Percentiles rank a stretch among this genome's conserved stretches.
Evolutionary conservation across 2,113 vertebrate genomes (phyloP).

Genomic region (Pangasianodon hypophthalmus): DNA sequence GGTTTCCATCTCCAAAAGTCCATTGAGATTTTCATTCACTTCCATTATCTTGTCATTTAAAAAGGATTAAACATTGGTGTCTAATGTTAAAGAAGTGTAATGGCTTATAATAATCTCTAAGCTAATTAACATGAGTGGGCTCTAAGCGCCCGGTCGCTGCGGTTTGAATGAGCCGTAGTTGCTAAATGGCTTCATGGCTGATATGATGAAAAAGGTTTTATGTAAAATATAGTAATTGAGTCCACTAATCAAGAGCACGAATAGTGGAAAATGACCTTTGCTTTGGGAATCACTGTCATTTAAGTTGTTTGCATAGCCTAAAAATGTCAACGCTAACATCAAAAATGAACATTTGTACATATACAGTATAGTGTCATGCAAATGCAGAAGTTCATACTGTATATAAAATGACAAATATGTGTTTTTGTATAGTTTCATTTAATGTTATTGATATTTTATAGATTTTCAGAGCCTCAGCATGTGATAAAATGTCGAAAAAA

Average conservation of each 20-base stretch:
- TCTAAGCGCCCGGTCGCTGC: conserved; percentile 54
- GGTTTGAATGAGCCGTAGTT: conserved; percentile 65
- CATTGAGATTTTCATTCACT: conserved; percentile 70
- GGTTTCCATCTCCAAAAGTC: conserved; percentile 70
- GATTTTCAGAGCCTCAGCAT: too few relatives aligned
- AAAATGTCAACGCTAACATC: neutral
- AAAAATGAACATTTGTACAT: neutral
- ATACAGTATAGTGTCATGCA: neutral
- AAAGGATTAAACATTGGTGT: conserved; percentile 73
- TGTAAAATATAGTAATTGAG: conserved; percentile 22
- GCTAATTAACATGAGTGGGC: conserved; percentile 71
- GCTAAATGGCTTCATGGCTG: conserved; percentile 68
- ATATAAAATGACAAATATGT: too few relatives aligned
- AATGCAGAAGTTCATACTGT: too few relatives aligned
- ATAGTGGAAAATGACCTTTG: neutral
- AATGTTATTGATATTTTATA: too few relatives aligned
- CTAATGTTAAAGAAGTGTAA: conserved; percentile 75
- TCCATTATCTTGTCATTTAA: conserved; percentile 78
- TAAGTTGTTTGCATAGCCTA: neutral
- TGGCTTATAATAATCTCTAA: conserved; percentile 77
- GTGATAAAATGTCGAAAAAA: neutral
- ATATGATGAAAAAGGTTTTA: conserved; percentile 33
- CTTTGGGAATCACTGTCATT: neutral
- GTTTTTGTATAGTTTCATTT: too few relatives aligned
- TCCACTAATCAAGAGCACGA: conserved; percentile 1